phyloP scores from a whole-genome alignment of 2,113 vertebrate species.

The Colistium nudipinnis region DNA sequence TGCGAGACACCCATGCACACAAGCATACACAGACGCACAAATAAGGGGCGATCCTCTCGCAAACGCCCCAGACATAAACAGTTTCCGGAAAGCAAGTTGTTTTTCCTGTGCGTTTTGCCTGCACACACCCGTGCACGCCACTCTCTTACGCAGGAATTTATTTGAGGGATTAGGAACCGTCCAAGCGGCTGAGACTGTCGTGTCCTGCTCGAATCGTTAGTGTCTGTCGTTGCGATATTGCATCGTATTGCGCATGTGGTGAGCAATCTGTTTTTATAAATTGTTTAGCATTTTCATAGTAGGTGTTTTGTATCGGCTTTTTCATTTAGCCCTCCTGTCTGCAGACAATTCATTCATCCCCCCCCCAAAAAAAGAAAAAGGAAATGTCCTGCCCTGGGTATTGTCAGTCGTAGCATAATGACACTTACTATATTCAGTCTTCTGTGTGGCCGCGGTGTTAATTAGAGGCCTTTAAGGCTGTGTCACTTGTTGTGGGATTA shows the following conservation, averaged over 20 bases:
- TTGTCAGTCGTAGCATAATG: conserved; percentile 57
- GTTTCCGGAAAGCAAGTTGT: neutral
- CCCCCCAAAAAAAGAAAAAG: conserved; percentile 26
- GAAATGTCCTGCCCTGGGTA: conserved; percentile 41
- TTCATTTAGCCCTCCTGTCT: conserved; percentile 10
- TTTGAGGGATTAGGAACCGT: conserved; percentile 51
- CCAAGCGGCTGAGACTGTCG: conserved; percentile 39
- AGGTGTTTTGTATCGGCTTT: neutral
- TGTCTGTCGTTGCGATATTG: conserved; percentile 14
- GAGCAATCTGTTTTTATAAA: conserved; percentile 19
- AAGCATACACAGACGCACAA: neutral
- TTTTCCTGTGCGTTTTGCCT: neutral
- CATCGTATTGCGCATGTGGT: conserved; percentile 14
- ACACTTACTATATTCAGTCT: conserved; percentile 42
- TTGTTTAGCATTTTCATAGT: neutral
- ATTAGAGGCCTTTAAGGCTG: conserved; percentile 74
- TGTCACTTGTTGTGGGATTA: conserved; percentile 77
- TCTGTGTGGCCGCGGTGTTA: conserved; percentile 63
- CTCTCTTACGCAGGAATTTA: conserved; percentile 47
- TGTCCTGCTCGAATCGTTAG: conserved; percentile 45
- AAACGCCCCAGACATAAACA: conserved; percentile 22
- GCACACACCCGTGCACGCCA: conserved; percentile 1
- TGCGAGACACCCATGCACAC: conserved; percentile 28
- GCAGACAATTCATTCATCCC: conserved; percentile 37
- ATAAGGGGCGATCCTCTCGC: neutral